These are phyloP conservation scores for Tachysurus fulvidraco DNA, from an alignment of 2,113 vertebrate species.

Conservation along the genomic window DNA sequence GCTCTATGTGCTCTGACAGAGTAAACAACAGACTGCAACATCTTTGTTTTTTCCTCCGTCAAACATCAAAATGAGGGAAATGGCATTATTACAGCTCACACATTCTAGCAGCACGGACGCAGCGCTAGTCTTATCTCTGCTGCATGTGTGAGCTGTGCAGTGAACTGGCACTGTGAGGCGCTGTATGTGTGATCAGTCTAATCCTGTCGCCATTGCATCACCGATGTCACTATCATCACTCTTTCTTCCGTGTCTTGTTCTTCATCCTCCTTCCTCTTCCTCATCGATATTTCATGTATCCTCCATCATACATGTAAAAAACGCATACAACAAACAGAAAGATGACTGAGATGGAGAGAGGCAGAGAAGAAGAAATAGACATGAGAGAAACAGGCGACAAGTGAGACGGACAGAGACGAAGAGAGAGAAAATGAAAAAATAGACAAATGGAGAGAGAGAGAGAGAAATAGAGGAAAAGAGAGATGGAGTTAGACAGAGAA, in stretches of 20 bases:
- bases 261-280: not conserved
- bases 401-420: too few relatives aligned
- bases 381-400: too few relatives aligned
- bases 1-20: not conserved
- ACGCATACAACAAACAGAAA: not conserved
- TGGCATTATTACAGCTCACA: not conserved
- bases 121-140: not conserved
- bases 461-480: too few relatives aligned
- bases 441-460: too few relatives aligned
- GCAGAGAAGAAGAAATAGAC: not conserved
- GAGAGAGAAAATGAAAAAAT: too few relatives aligned
- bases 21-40: too few relatives aligned
- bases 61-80: not conserved
- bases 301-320: slow-evolving; percentile 15
- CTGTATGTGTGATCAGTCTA: not conserved
- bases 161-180: not conserved
- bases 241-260: not conserved
- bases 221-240: not conserved
- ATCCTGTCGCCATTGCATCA: not conserved
- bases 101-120: not conserved
- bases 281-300: not conserved
- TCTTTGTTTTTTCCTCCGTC: not conserved
- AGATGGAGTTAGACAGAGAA: too few relatives aligned
- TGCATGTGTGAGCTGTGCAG: not conserved
- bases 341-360: too few relatives aligned